Base-by-base conservation (phyloP, 2,797 vertebrate genomes). In the Knipowitschia caucasica region DNA sequence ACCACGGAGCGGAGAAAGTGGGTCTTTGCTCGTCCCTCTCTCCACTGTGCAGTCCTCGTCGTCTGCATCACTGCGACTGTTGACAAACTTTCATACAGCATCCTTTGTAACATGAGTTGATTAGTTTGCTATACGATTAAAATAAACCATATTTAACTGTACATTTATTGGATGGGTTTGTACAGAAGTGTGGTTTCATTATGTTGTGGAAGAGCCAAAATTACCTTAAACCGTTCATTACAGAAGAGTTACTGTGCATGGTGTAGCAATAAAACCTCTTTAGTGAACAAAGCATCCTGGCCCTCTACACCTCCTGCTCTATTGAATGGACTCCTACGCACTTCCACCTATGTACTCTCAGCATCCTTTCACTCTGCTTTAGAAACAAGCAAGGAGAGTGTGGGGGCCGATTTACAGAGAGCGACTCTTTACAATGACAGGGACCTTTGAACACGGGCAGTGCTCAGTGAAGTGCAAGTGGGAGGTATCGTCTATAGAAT, bases 341-440 rank as follows among this genome's bases (percentile, higher is more conserved):
- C 29, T 62, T 70, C 67, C 63, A 15, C 64, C 36, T 20, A 39
- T 43, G 71, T 64, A 67, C 36, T 7, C 59, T 62, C 71, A 54
- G 56, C 65, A 75, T 69, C 71, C 65, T 66, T 65, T 59, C 61
- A 69, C 67, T 61, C 33, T 79, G 70, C 66, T 67, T 78, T 84
- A 81, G 67, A 86, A 77, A 76, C 2, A 56, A 65, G 56, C 73
- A 71, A 83, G 85, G 81, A 75, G 64, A 76, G 59, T 67, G 80
- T 77, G 85, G 77, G 75, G 73, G 81, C 79, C 53, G 84, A 82
- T 67, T 69, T 56, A 26, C 44, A 65, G 78, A 80, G 62, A 80
- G 67, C 55, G 29, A 52, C 8, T 64, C 62, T 69, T 21, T 57
- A 70, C 75, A 63, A 47, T 62, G 78, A 81, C 69, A 82, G 72